phyloP scores from a whole-genome alignment of 2,888 invertebrate species.

The Boloria euphrosyne region DNA sequence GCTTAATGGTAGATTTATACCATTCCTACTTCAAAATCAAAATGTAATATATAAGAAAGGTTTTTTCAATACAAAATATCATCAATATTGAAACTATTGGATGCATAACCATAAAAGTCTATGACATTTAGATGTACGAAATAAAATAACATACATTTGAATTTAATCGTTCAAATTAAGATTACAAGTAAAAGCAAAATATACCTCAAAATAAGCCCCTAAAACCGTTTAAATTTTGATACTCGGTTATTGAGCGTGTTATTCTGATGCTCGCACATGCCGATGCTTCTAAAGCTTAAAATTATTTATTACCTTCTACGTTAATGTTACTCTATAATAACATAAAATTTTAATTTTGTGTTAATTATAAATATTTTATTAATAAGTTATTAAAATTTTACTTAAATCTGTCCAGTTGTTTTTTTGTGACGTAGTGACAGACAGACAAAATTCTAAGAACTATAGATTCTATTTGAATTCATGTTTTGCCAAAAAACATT shows the following conservation, averaged over 20 bases:
- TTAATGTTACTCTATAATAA: slow-evolving; percentile 26
- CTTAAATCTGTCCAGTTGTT: neutral
- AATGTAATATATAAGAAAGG: no score
- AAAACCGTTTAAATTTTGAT: slow-evolving; percentile 35
- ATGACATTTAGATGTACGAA: neutral
- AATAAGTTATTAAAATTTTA: neutral
- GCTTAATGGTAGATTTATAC: no score
- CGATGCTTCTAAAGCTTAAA: slow-evolving; percentile 18
- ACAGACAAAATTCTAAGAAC: no score
- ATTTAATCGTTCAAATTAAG: neutral
- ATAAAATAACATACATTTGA: neutral
- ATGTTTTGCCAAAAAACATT: no score
- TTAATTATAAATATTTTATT: neutral
- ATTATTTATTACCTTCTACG: slow-evolving; percentile 27
- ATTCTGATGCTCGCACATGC: slow-evolving; percentile 31
- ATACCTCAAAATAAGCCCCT: slow-evolving; percentile 18
- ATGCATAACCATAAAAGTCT: neutral
- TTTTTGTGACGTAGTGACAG: no score
- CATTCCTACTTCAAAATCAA: no score
- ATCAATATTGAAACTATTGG: no score
- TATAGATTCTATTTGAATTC: no score
- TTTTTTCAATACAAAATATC: no score
- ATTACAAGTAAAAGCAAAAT: neutral
- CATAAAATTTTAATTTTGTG: slow-evolving; percentile 4
- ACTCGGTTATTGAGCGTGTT: slow-evolving; percentile 31